Evolutionary conservation across 2,888 invertebrate species (phyloP), one percentile per base, ranked within the genome.

Genomic region (Drosophila atroscutellata): DNA sequence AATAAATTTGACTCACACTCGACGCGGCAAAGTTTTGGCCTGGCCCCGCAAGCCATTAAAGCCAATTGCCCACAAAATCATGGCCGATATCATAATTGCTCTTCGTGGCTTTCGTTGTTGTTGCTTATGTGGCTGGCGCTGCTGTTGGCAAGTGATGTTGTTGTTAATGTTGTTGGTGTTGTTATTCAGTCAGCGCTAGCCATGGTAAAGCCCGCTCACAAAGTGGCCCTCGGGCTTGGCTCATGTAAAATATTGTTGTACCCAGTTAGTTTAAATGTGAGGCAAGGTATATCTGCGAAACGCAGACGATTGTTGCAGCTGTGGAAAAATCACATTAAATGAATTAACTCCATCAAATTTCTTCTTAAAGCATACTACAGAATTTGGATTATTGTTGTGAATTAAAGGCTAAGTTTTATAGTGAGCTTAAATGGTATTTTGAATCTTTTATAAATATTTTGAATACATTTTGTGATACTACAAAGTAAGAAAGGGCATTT

Each of bases 11-110:
- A 65, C 66, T 55, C 66, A 65, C 60, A 72, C 72, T 59, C 60
- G 20, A 36, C 39, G n/a, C 42, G 24, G 34, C 34, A 28, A 36
- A 62, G 69, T 59, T 52, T 49, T 61, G 65, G 37, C 56, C 54
- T 45, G 70, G 64, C 62, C 60, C 81, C 75, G 68, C 58, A 60
- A 65, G 77, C 90, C 90, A 90, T 86, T 86, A 86, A 86, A 86
- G 86, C 86, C 86, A 86, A 86, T 86, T 86, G 86, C 86, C 86
- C 90, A 86, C 86, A 90, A 86, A 86, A 86, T 90, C 86, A 90
- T 86, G 90, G 83, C 85, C 90, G 86, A 88, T 86, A 86, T 86
- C 86, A 86, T 86, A 86, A 86, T 86, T 86, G 86, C 86, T 86
- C 86, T 86, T 86, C 73, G 86, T 90, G 90, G 86, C 86, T 88